A percentile compares a stretch with the other conserved stretches of the same genome.
Evolutionary conservation across 2,113 vertebrate genomes (phyloP).

Genomic region (Pelecanus crispus): DNA sequence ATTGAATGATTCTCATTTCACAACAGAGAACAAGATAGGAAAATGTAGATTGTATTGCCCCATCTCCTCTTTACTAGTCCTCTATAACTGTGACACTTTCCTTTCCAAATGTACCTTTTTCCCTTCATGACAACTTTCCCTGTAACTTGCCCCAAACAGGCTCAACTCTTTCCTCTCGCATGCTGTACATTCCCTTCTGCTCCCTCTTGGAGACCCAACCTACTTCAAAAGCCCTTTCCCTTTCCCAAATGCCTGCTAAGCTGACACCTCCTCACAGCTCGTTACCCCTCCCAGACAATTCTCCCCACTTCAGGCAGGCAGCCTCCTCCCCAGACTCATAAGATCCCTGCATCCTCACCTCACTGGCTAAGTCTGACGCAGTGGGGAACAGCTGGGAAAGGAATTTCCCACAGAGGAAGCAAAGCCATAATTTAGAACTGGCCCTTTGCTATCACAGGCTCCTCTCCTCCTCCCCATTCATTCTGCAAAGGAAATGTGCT

Average conservation of each 20-base stretch:
- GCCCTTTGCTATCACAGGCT: neutral
- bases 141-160: neutral
- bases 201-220: neutral
- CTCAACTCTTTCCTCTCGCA: neutral
- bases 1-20: neutral
- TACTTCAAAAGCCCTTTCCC: neutral
- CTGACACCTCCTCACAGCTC: neutral
- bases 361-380: neutral
- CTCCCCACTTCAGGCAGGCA: too few species aligned
- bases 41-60: neutral
- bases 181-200: neutral
- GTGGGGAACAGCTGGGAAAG: neutral
- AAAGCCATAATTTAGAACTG: neutral
- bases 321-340: neutral
- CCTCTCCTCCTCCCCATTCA: neutral
- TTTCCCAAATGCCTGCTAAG: neutral
- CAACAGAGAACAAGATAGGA: neutral
- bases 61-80: neutral
- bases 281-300: neutral
- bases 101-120: neutral
- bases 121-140: neutral
- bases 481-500: neutral
- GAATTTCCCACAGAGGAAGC: neutral
- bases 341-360: neutral
- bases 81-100: neutral